Base-by-base conservation (phyloP, 1,140 invertebrate genomes). In the Palaemon carinicauda region DNA sequence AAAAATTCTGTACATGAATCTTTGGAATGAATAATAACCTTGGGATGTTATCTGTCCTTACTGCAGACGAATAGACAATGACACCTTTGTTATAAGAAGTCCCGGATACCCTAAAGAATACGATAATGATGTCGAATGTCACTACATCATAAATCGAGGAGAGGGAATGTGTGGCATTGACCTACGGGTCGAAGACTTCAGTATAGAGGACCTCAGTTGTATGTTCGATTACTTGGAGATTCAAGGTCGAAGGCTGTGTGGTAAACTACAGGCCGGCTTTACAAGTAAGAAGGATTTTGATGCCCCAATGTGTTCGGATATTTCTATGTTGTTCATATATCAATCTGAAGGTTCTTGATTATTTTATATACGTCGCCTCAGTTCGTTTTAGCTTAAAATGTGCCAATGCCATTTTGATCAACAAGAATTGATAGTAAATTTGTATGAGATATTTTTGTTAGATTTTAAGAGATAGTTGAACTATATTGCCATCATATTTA, bases 151-250 rank as follows among this genome's bases (percentile, higher is more conserved):
- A 4, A 77, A 65, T 19, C 12, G 19, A 1, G 31, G 51, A 10
- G 15, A 21, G 4, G 24, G 41, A 5, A 24, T 74, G 56, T 86
- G 84, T 41, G 84, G 69, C 2, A 41, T 86, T 51, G 60, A 86
- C 77, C 77, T 86, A 31, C 27, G 24, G 1, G 65, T 86, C 41
- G 65, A 80, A n/a, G 51, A n/a, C 60, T 86, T 86, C 51, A 74
- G 5, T 7, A 17, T 80, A 29, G 84, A 86, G 84, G 78, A 86
- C 60, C 65, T 60, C 84, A 80, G 77, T 51, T 86, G 84, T 41
- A 86, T 86, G 84, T 86, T 86, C 24, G 84, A 86, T 69, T 86
- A 86, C 53, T 27, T 86, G 77, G 84, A 86, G 77, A 77, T 86
- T 51, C 84, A 86, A 15, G 65, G 84, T 1, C 84, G 80, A 78